These are phyloP conservation scores for Podiceps cristatus DNA, from an alignment of 2,113 vertebrate species.

Conservation along the genomic window DNA sequence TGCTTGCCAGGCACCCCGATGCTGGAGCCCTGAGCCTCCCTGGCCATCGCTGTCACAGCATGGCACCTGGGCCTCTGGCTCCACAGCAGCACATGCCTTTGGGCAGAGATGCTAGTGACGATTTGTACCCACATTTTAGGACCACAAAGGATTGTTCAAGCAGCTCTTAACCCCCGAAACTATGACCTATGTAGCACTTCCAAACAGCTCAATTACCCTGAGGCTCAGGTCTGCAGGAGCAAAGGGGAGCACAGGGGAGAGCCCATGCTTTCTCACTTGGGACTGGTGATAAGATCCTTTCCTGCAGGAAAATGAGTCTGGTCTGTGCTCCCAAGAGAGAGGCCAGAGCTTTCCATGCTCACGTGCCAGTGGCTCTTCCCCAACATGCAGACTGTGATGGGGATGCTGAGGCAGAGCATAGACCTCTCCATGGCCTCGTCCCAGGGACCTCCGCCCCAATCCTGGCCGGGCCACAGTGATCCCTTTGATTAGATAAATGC, in stretches of 20 bases:
- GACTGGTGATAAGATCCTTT: neutral
- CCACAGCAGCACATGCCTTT: neutral
- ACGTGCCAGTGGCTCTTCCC: neutral
- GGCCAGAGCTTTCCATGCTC: neutral
- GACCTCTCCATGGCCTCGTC: neutral
- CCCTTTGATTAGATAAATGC: constrained; percentile 76
- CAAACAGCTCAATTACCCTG: neutral
- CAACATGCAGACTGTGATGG: neutral
- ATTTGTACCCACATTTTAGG: neutral
- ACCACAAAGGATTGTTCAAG: neutral
- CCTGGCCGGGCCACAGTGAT: neutral
- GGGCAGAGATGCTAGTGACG: neutral
- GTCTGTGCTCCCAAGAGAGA: neutral
- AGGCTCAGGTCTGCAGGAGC: neutral
- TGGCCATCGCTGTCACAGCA: neutral
- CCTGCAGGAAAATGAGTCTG: neutral
- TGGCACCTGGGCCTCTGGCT: neutral
- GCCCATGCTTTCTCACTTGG: neutral
- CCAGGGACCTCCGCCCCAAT: neutral
- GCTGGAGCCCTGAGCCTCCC: neutral
- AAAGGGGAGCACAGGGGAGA: neutral
- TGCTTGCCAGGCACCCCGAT: neutral
- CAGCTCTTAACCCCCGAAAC: neutral
- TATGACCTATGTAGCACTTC: neutral
- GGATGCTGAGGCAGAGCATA: neutral